Evolutionary conservation across 2,888 invertebrate genomes (phyloP), one percentile per base, ranked within the genome.

Genomic region (Hypselothyrea guttata): DNA sequence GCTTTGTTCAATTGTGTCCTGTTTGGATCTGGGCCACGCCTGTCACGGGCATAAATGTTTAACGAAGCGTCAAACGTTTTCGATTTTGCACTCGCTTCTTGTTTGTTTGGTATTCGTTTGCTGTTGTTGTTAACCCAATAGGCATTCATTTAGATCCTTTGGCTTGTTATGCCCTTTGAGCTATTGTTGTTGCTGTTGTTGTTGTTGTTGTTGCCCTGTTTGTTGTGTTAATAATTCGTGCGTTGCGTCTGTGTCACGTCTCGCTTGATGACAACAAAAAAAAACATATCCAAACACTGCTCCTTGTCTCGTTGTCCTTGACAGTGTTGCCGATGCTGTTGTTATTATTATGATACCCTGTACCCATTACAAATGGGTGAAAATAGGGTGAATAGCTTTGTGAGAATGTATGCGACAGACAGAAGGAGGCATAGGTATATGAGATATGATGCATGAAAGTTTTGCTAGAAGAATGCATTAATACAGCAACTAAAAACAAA

Each of bases 41-140:
- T 41, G 62, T 51, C 40, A 33, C 34, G 28, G 53, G 28, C 71
- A 76, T 86, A 69, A 79, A 77, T 81, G 72, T 66, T 86, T 82
- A 84, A 81, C 84, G 86, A 81, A 84, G 84, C 86, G 58, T 56
- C 64, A 61, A 84, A 84, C 63, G 68, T 64, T 76, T 69, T 86
- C 78, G 75, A 77, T 84, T 81, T 71, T 63, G 60, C 61, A 66
- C 22, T 58, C 42, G 58, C 34, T 62, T 48, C 15, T 53, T 49
- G 33, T 48, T 51, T 55, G 59, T 69, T 42, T 47, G 46, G 16
- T 34, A 44, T 38, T 48, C 37, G 34, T 31, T 54, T 63, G 35
- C 37, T 60, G 42, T 16, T 61, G 49, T 30, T 66, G 57, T 78
- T 67, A 85, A 83, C 75, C 84, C 86, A 78, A 67, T 63, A 54